Conservation (phyloP, 2,797 vertebrate genomes). For the Xiphorhynchus erythropygius region DNA sequence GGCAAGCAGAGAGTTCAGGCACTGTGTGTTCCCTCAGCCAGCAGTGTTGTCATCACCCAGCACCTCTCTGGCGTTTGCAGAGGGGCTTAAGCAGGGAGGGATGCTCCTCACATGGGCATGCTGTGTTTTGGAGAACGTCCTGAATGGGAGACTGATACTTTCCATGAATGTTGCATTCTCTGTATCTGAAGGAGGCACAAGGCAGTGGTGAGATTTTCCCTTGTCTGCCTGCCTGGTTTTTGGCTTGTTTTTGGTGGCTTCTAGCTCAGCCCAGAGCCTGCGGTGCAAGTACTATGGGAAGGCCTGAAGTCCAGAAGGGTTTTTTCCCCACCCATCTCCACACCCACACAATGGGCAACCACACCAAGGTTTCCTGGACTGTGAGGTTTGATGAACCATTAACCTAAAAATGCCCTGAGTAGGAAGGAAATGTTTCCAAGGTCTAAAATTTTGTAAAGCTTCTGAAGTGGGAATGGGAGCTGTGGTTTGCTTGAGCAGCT, state of each 20-base stretch:
- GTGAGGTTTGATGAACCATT: constrained; percentile 46
- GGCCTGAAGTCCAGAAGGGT: background rate
- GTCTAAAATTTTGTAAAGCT: background rate
- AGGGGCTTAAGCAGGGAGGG: background rate
- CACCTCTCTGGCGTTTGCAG: background rate
- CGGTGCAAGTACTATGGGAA: background rate
- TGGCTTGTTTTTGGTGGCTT: background rate
- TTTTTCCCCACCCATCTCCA: background rate
- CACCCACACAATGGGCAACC: background rate
- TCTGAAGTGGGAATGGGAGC: constrained; percentile 44
- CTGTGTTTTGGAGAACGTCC: background rate
- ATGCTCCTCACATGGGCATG: background rate
- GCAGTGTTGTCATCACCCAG: background rate
- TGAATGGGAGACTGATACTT: background rate
- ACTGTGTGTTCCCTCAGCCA: background rate
- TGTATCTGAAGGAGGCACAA: background rate
- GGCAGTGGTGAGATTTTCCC: background rate
- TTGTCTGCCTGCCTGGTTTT: background rate
- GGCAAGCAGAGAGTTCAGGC: background rate
- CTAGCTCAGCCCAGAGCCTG: background rate
- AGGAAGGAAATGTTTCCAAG: constrained; percentile 49
- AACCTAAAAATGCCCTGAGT: constrained; percentile 48
- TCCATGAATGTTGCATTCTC: background rate
- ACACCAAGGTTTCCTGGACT: constrained; percentile 34
- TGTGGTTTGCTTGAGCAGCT: constrained; percentile 31